Evolutionary conservation across 2,113 vertebrate genomes (phyloP).

Genomic region (Ammospiza nelsoni): DNA sequence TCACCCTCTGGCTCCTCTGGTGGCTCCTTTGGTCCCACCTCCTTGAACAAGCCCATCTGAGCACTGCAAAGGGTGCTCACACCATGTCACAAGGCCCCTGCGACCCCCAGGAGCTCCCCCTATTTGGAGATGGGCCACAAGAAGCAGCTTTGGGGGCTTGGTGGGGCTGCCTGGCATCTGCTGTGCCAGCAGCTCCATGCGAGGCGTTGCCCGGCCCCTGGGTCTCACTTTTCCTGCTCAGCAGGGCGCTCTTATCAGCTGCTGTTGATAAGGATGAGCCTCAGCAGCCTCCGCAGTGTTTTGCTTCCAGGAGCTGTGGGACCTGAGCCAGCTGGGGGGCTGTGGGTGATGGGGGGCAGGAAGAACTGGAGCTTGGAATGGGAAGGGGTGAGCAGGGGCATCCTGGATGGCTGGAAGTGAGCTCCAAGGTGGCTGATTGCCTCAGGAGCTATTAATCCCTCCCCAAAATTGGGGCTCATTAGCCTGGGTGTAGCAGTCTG

Average conservation of each 20-base stretch:
- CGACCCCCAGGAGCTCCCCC: background rate
- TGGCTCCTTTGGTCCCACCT: background rate
- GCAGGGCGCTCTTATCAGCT: conserved; percentile 16
- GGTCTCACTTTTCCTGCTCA: conserved; percentile 55
- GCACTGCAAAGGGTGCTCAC: rapidly evolving
- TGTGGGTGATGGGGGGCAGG: background rate
- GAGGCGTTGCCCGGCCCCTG: background rate
- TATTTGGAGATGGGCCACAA: background rate
- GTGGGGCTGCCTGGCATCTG: background rate
- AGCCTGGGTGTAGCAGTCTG: background rate
- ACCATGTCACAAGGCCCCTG: background rate
- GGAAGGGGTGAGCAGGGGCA: rapidly evolving
- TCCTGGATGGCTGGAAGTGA: rapidly evolving
- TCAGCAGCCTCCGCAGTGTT: conserved; percentile 16
- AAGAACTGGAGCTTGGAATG: background rate
- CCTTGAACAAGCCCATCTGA: background rate
- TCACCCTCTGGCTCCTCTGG: background rate
- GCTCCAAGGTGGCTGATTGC: background rate
- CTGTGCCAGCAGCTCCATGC: rapidly evolving
- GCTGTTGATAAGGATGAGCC: background rate
- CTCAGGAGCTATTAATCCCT: background rate
- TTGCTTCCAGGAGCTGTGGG: background rate
- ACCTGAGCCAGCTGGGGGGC: background rate
- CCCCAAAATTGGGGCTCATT: background rate
- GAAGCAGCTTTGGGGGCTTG: background rate